phyloP scores from a whole-genome alignment of 2,888 invertebrate species.

The Mythimna vitellina region DNA sequence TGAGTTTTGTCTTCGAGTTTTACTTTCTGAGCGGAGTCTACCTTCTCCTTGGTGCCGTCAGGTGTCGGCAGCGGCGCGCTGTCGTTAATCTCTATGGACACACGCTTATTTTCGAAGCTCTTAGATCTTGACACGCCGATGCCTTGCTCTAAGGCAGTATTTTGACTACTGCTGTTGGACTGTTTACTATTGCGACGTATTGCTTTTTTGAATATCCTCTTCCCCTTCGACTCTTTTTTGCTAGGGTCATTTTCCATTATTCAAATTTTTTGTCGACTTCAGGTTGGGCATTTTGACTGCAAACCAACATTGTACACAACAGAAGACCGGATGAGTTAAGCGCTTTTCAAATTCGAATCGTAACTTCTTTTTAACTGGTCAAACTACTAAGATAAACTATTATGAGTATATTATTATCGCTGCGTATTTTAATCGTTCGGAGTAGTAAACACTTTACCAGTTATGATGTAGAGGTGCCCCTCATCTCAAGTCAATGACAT shows the following conservation, averaged over 20 bases:
- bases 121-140: conserved; percentile 78
- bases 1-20: conserved; percentile 68
- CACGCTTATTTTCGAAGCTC: conserved; percentile 80
- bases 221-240: conserved; percentile 88
- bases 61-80: conserved; percentile 77
- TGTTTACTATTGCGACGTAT: conserved; percentile 82
- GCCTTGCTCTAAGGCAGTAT: conserved; percentile 73
- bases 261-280: conserved; percentile 73
- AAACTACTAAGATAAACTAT: conserved; percentile 17
- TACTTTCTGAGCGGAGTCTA: conserved; percentile 65
- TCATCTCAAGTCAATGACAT: conserved; percentile 77
- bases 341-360: conserved; percentile 20
- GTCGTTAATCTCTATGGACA: conserved; percentile 76
- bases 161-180: conserved; percentile 78
- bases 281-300: conserved; percentile 83
- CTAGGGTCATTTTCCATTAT: conserved; percentile 89
- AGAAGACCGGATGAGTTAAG: conserved; percentile 31
- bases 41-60: conserved; percentile 75
- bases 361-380: conserved; percentile 21
- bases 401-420: conserved; percentile 37
- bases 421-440: conserved; percentile 49
- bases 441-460: conserved; percentile 72
- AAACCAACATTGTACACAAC: conserved; percentile 65
- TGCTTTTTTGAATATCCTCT: conserved; percentile 86
- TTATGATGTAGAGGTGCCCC: conserved; percentile 77